These are phyloP conservation scores for Virgularia gustaviana DNA, from an alignment of 92 coral and sea anemone species.

Conservation along the genomic window DNA sequence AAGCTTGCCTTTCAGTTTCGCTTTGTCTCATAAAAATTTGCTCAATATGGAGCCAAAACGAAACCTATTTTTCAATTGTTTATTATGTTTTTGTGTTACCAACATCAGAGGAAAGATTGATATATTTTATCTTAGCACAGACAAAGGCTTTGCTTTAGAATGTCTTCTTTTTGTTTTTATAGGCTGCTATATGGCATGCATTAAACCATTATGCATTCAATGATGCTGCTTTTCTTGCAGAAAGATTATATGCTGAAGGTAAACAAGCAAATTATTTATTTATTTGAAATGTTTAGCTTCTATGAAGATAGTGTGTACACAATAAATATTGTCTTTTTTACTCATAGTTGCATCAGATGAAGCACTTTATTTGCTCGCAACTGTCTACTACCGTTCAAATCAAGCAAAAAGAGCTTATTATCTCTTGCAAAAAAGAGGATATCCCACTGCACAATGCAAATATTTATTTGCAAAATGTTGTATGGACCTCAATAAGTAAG, in stretches of 20 bases:
- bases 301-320: not conserved
- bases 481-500: constrained; percentile 88
- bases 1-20: no score
- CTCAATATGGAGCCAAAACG: no score
- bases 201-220: constrained; percentile 84
- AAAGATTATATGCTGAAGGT: constrained; percentile 97
- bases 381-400: constrained; percentile 89
- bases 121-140: not conserved
- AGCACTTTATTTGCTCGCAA: constrained; percentile 80
- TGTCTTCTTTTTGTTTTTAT: constrained; percentile 20
- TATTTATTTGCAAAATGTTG: constrained; percentile 98
- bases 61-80: no score
- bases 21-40: no score
- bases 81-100: not conserved
- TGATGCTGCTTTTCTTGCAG: constrained; percentile 96
- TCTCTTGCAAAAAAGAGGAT: constrained; percentile 79
- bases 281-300: not conserved
- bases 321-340: not conserved
- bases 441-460: constrained; percentile 80
- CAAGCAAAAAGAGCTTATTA: constrained; percentile 77
- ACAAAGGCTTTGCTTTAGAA: not conserved
- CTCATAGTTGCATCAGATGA: constrained; percentile 82
- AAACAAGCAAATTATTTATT: not conserved
- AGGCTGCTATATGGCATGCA: constrained; percentile 99
- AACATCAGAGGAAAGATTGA: no score